Evolutionary conservation across 1,140 invertebrate genomes (phyloP), one percentile per base, ranked within the genome.

Genomic region (Euura lappo): DNA sequence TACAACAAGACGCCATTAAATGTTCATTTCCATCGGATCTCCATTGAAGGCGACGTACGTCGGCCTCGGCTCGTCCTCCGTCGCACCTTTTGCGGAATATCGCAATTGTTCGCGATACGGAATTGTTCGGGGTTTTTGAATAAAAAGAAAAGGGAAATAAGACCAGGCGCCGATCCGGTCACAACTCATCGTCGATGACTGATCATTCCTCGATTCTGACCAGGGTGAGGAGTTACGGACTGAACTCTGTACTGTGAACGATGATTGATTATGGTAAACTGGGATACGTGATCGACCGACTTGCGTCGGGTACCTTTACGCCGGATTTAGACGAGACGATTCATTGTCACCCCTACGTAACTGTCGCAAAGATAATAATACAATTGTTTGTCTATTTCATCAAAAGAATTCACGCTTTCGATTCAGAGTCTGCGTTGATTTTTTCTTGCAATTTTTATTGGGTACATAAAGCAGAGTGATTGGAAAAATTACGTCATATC

Each of bases 231-330:
- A 11, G 13, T n/a, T n/a, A 6, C 6, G 47, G 47, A 60, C 13
- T 6, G 51, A n/a, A 60, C 8, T 60, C 51, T 60, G 13, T 60
- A 60, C 51, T n/a, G 51, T 60, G 51, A n/a, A n/a, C 51, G 51
- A 60, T 60, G 51, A 60, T 60, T 8, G 51, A 60, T 60, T 6
- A 60, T 60, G 51, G 51, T 60, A 60, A 28, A 60, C 51, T 60
- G 13, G 51, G 51, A 60, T 60, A n/a, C 51, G 51, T 60, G 51
- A 60, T 60, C 51, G 51, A 60, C 51, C 51, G 51, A 60, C 51
- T 60, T 60, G 51, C 51, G 51, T 60, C 51, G 13, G 51, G 51
- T n/a, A 60, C 51, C 51, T 60, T 60, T 60, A n/a, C 51, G 51
- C 51, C 51, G 3, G 51, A n/a, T 60, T 60, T 60, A 11, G 3